phyloP scores from a whole-genome alignment of 2,113 vertebrate species.

The Stegostoma tigrinum region DNA sequence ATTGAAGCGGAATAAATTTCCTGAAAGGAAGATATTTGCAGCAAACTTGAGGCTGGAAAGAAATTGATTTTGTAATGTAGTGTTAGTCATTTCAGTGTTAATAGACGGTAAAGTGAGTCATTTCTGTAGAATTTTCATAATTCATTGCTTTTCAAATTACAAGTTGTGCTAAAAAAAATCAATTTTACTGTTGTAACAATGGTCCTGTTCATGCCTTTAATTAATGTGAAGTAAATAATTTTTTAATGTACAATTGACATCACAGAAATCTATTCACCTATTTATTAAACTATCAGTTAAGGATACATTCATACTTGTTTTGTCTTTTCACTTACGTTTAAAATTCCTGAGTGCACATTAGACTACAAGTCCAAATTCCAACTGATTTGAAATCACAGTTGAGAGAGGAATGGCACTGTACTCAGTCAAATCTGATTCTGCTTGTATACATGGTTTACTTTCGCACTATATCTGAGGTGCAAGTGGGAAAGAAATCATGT shows the following conservation, averaged over 20 bases:
- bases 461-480: background rate
- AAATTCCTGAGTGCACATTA: background rate
- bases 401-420: background rate
- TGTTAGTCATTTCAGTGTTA: background rate
- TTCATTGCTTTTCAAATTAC: background rate
- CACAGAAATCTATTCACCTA: background rate
- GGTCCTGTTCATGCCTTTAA: background rate
- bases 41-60: background rate
- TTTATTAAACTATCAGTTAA: background rate
- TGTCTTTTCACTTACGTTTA: background rate
- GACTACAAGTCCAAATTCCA: background rate
- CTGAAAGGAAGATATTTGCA: background rate
- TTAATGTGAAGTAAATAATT: background rate
- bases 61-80: background rate
- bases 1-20: background rate
- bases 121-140: background rate
- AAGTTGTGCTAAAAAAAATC: background rate
- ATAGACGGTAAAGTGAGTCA: background rate
- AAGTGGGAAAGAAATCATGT: background rate
- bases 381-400: background rate
- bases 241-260: background rate
- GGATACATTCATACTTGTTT: background rate
- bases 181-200: background rate
- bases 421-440: background rate
- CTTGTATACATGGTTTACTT: background rate